These are phyloP conservation scores for Stenoptilia bipunctidactyla DNA, from an alignment of 2,888 invertebrate species.

Conservation along the genomic window DNA sequence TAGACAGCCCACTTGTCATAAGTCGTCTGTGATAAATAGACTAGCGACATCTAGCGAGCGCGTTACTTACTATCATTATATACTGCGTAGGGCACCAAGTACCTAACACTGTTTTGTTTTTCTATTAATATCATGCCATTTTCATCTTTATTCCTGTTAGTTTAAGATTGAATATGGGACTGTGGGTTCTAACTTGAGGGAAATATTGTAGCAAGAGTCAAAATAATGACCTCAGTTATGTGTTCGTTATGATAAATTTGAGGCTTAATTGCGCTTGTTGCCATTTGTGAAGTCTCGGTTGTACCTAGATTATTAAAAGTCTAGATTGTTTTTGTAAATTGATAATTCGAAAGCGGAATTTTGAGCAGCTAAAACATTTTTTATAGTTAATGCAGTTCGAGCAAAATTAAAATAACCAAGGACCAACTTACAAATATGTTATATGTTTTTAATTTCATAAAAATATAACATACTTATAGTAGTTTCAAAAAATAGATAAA, in stretches of 20 bases:
- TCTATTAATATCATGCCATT: conserved; percentile 4
- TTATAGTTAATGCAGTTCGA: too few relatives aligned
- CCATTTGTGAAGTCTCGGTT: too few relatives aligned
- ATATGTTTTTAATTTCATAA: too few relatives aligned
- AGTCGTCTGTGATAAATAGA: conserved; percentile 60
- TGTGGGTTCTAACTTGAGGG: not conserved
- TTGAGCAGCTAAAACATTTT: too few relatives aligned
- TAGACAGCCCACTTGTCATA: conserved; percentile 64
- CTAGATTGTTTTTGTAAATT: too few relatives aligned
- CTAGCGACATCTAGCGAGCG: conserved; percentile 44
- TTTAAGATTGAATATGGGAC: conserved; percentile 4
- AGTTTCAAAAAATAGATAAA: too few relatives aligned
- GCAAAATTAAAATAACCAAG: too few relatives aligned
- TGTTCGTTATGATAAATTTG: conserved; percentile 41
- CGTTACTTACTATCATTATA: conserved; percentile 60
- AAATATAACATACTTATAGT: too few relatives aligned
- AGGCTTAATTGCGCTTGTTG: not conserved
- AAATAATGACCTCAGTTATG: conserved; percentile 28
- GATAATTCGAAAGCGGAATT: too few relatives aligned
- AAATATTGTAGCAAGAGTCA: conserved; percentile 1
- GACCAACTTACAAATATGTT: too few relatives aligned
- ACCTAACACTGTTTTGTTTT: conserved; percentile 12
- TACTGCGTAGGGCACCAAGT: conserved; percentile 18
- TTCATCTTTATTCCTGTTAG: conserved; percentile 5
- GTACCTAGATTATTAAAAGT: too few relatives aligned